phyloP scores from a whole-genome alignment of 2,888 invertebrate species.

The Microplitis manilae region DNA sequence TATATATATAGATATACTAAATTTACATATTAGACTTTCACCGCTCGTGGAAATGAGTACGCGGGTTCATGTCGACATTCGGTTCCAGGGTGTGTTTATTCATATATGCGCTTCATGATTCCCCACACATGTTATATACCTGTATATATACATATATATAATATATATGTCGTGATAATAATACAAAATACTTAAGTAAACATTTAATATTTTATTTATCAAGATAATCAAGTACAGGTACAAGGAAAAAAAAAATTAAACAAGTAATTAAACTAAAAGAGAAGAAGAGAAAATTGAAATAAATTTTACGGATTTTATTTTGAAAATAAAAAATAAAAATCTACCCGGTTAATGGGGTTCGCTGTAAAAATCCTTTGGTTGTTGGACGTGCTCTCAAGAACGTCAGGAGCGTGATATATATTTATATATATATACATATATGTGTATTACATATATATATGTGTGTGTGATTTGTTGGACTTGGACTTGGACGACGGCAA shows the following conservation, averaged over 20 bases:
- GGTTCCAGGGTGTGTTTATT: constrained; percentile 39
- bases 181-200: background rate
- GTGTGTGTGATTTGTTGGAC: constrained; percentile 60
- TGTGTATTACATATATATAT: background rate
- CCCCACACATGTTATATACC: background rate
- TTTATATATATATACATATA: background rate
- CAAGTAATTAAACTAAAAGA: too few species aligned
- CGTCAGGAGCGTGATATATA: background rate
- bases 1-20: constrained; percentile 53
- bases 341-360: background rate
- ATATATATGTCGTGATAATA: background rate
- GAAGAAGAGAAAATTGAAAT: background rate
- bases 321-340: background rate
- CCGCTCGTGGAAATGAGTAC: constrained; percentile 44
- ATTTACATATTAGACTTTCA: constrained; percentile 52
- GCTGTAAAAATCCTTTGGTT: constrained; percentile 2
- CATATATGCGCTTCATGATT: constrained; percentile 6
- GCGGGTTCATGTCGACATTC: constrained; percentile 38
- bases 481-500: constrained; percentile 51
- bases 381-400: constrained; percentile 14
- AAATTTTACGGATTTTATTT: background rate
- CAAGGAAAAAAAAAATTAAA: background rate
- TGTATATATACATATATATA: background rate
- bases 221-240: background rate
- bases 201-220: background rate